Conservation (phyloP, 2,888 invertebrate genomes). For the Hipparchia semele region DNA sequence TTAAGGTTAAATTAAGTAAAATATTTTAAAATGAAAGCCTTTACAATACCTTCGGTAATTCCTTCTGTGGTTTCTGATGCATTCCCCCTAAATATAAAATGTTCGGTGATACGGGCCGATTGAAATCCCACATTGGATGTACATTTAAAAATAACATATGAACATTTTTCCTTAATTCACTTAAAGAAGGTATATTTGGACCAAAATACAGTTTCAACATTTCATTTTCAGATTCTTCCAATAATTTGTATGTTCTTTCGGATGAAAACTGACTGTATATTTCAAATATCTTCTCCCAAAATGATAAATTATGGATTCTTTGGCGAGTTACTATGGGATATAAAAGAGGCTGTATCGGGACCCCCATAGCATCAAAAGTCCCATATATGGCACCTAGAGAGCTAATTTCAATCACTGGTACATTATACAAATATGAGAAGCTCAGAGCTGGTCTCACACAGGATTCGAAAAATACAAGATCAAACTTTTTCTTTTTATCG, state of each 20-base stretch:
- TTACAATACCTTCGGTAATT: constrained; percentile 54
- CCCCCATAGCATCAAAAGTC: constrained; percentile 46
- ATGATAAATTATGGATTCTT: constrained; percentile 44
- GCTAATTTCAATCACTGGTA: constrained; percentile 56
- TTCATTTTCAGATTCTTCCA: constrained; percentile 38
- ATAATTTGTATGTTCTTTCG: constrained; percentile 17
- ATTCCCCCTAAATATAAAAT: constrained; percentile 66
- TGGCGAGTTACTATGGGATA: constrained; percentile 39
- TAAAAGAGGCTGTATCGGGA: constrained; percentile 49
- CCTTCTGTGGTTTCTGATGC: constrained; percentile 53
- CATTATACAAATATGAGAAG: constrained; percentile 52
- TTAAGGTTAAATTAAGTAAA: too few species aligned
- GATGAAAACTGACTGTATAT: constrained; percentile 30
- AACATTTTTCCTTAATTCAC: constrained; percentile 50
- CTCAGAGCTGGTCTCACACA: constrained; percentile 44
- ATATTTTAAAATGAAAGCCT: too few species aligned
- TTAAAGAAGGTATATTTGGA: constrained; percentile 42
- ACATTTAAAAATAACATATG: constrained; percentile 65
- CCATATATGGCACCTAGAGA: constrained; percentile 47
- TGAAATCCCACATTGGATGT: constrained; percentile 58
- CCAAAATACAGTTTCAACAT: constrained; percentile 47
- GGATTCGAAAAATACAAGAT: constrained; percentile 55
- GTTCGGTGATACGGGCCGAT: constrained; percentile 62
- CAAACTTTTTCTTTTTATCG: constrained; percentile 44
- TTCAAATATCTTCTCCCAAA: constrained; percentile 42